Base-by-base conservation (phyloP, 2,113 vertebrate species). In the Perccottus glenii region DNA sequence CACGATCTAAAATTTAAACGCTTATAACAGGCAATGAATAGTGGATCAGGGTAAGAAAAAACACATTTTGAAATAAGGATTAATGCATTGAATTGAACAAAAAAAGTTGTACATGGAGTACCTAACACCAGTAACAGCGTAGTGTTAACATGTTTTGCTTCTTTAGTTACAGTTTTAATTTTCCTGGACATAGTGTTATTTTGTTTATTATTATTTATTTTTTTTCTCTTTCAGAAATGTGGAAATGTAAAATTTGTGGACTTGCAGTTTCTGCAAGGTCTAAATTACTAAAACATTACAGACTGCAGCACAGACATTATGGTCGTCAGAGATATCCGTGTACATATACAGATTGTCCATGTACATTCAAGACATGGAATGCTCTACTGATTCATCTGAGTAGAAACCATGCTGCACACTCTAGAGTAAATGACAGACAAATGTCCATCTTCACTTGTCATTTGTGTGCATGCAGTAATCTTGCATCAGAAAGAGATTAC, bases 361-460 rank as follows among this genome's bases (percentile, higher is more conserved):
- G 58, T 8, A 71, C 5, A 32, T 63, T 70, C 15, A 70, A 70
- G 35, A 62, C 69, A 7, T 14, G 5, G 19, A 64, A 64, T 57
- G 45, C 60, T 9, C 5, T 70, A 0, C n/a, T 4, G 1, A 35
- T 48, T 33, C 69, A 71, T 43, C 12, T 49, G 16, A 19, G n/a
- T 40, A 71, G 60, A 57, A 19, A 11, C 8, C 59, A 63, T 62
- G 27, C 57, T 0, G 53, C 36, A 27, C 35, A 6, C 19, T 15
- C 27, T 35, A 32, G 5, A 36, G 27, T 10, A 9, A 0, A 9
- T 46, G 58, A 40, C 19, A 27, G 19, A 27, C 19, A 69, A 60
- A 16, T 51, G 15, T 32, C 35, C 40, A 67, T 46, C 48, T 50
- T 59, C 11, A n/a, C 12, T 68, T 68, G 46, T 60, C 27, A 11